phyloP scores from a whole-genome alignment of 2,888 invertebrate species.

The Xestia rhomboidea region DNA sequence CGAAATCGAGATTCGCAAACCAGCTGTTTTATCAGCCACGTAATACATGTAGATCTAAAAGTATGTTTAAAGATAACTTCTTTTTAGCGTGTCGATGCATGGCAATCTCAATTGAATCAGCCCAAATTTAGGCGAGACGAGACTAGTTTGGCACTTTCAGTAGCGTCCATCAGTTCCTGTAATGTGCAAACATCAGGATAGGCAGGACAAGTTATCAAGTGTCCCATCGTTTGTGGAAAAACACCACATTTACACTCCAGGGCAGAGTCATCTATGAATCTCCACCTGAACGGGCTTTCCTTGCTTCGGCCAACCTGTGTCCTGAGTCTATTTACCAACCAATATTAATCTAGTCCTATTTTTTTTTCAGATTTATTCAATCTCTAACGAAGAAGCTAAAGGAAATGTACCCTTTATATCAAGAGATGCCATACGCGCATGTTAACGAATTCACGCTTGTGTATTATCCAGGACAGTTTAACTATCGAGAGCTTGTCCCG shows the following conservation, averaged over 20 bases:
- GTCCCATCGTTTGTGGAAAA: not conserved
- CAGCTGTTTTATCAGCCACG: not conserved
- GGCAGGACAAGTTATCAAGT: not conserved
- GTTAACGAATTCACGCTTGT: conserved; percentile 91
- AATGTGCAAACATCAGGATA: not conserved
- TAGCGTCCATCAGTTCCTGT: not conserved
- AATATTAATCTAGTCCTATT: not conserved
- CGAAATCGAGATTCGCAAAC: not conserved
- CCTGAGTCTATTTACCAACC: not conserved
- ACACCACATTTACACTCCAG: not conserved
- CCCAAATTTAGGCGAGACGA: not conserved
- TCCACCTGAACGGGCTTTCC: not conserved
- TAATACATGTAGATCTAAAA: not conserved
- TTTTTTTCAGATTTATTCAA: conserved; percentile 92
- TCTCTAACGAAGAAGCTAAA: conserved; percentile 93
- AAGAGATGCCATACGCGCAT: conserved; percentile 84
- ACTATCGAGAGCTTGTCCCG: conserved; percentile 95
- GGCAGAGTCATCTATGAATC: not conserved
- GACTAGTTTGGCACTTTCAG: not conserved
- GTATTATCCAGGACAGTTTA: conserved; percentile 97
- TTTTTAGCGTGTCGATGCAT: not conserved
- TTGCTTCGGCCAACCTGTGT: not conserved
- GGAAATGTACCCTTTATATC: conserved; percentile 93
- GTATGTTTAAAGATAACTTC: not conserved
- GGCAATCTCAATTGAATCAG: not conserved